Evolutionary conservation across 1,140 invertebrate species (phyloP).

Genomic region (Conus betulinus): DNA sequence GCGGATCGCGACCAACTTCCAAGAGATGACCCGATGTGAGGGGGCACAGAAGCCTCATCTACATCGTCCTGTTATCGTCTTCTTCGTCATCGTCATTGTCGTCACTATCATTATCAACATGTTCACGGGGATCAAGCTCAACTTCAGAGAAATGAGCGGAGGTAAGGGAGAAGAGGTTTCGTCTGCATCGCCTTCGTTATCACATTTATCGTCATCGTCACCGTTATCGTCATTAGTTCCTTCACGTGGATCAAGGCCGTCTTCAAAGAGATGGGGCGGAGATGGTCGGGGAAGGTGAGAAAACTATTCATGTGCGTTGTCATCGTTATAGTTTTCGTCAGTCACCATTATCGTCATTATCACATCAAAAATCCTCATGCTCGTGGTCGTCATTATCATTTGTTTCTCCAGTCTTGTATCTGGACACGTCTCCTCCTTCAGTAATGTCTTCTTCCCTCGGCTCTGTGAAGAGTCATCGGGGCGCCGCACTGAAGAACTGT

Average conservation of each 20-base stretch:
- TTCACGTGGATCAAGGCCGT: neutral
- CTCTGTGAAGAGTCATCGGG: too few relatives aligned
- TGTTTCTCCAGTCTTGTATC: neutral
- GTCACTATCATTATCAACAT: too few relatives aligned
- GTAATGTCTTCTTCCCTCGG: too few relatives aligned
- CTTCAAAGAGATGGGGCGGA: slow-evolving; percentile 35
- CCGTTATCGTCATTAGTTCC: neutral
- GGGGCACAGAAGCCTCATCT: too few relatives aligned
- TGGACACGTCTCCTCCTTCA: too few relatives aligned
- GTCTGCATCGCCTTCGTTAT: neutral
- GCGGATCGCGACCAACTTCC: too few relatives aligned
- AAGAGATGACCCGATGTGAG: too few relatives aligned
- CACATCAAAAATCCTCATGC: neutral
- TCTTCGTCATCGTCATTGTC: neutral
- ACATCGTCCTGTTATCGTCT: neutral
- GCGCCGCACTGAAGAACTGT: too few relatives aligned
- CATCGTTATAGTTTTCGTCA: neutral
- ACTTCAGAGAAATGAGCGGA: slow-evolving; percentile 61
- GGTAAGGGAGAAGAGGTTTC: neutral
- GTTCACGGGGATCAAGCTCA: slow-evolving; percentile 58
- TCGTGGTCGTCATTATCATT: neutral
- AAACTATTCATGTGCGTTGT: neutral
- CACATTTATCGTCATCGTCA: slow-evolving; percentile 4
- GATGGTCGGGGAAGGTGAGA: too few relatives aligned
- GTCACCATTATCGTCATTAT: neutral